phyloP scores from a whole-genome alignment of 2,113 vertebrate genomes.

The Macaca fascicularis region T2T-MFA8v1.1 NC_088380.1:158232001-158232500 shows the following conservation, averaged over 20 bases:
- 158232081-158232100: conserved; percentile 75
- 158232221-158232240: background rate
- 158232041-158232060: conserved; percentile 85
- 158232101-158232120: conserved; percentile 90
- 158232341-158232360: background rate
- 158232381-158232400: background rate
- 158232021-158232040: conserved; percentile 86
- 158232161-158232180: conserved; percentile 91
- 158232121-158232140: conserved; percentile 92
- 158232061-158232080: conserved; percentile 78
- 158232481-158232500: background rate
- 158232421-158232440: background rate
- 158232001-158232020: conserved; percentile 81
- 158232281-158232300: background rate
- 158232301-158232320: background rate
- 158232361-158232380: background rate
- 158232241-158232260: background rate
- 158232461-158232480: background rate
- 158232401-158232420: background rate
- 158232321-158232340: background rate
- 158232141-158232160: conserved; percentile 91
- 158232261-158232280: background rate
- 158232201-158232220: background rate
- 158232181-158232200: conserved; percentile 88
- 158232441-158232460: background rate